Evolutionary conservation across 2,113 vertebrate species (phyloP).

Genomic region (Burhinus bistriatus): DNA sequence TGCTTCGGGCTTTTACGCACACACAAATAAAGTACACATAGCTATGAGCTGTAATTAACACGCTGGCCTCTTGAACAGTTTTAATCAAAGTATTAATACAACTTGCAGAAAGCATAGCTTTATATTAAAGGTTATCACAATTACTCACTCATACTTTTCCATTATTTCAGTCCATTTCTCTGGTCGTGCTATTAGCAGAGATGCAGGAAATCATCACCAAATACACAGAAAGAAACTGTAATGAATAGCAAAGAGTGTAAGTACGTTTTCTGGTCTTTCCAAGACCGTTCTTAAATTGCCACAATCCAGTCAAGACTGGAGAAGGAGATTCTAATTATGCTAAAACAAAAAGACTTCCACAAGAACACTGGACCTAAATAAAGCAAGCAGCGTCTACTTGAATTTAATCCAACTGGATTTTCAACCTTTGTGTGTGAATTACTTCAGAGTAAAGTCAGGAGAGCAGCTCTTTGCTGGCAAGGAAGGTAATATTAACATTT

Average conservation of each 20-base stretch:
- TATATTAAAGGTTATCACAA: neutral
- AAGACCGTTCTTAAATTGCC: neutral
- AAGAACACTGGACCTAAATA: neutral
- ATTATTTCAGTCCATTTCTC: neutral
- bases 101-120: neutral
- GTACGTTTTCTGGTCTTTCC: neutral
- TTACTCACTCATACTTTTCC: neutral
- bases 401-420: neutral
- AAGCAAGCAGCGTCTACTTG: neutral
- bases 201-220: neutral
- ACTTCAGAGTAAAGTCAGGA: neutral
- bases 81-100: neutral
- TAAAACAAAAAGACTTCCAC: neutral
- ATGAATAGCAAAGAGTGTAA: neutral
- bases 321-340: neutral
- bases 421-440: neutral
- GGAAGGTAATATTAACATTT: neutral
- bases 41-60: neutral
- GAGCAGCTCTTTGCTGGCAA: neutral
- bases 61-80: neutral
- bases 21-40: neutral
- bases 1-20: neutral
- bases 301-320: neutral
- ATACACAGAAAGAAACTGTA: neutral
- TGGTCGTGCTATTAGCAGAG: fast-evolving